These are phyloP conservation scores for Drepanosiphum platanoidis DNA, from an alignment of 2,888 invertebrate genomes.

Conservation along the genomic window DNA sequence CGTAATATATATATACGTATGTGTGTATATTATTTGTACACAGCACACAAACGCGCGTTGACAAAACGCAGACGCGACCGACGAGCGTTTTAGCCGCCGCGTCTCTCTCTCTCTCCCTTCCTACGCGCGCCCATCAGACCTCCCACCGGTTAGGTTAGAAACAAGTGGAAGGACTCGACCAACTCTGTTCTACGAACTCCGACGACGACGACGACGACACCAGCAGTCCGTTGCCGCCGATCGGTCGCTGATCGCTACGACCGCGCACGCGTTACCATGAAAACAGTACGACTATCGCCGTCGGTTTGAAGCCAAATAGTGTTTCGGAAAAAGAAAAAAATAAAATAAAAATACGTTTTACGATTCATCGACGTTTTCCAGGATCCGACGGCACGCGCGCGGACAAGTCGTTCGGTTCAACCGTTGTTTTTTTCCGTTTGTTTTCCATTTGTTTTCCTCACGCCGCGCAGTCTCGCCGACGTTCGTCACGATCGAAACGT, in stretches of 20 bases:
- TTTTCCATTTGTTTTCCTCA: too few relatives aligned
- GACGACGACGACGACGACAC: too few relatives aligned
- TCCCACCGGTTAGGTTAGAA: slow-evolving; percentile 51
- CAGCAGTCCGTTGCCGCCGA: slow-evolving; percentile 54
- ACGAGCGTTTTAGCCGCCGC: slow-evolving; percentile 36
- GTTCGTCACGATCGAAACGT: neutral
- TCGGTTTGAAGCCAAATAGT: neutral
- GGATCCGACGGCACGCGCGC: neutral
- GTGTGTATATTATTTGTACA: slow-evolving; percentile 7
- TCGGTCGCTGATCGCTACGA: slow-evolving; percentile 17
- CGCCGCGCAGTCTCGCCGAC: neutral
- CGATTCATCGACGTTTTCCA: neutral
- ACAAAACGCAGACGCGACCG: slow-evolving; percentile 54
- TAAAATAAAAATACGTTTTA: neutral
- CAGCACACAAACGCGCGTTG: slow-evolving; percentile 22
- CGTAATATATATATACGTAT: neutral
- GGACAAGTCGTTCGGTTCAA: slow-evolving; percentile 5
- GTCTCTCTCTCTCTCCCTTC: slow-evolving; percentile 36
- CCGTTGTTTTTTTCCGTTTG: too few relatives aligned
- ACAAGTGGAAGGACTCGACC: slow-evolving; percentile 45
- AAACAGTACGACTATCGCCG: neutral
- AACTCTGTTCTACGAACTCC: slow-evolving; percentile 40
- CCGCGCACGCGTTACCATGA: neutral
- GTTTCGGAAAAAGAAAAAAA: too few relatives aligned
- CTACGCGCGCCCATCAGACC: neutral